These are phyloP conservation scores for Aurelia sp. DNA, from an alignment of 30 jellyfish, hydroid and myxozoan species.

Conservation along the genomic window DNA sequence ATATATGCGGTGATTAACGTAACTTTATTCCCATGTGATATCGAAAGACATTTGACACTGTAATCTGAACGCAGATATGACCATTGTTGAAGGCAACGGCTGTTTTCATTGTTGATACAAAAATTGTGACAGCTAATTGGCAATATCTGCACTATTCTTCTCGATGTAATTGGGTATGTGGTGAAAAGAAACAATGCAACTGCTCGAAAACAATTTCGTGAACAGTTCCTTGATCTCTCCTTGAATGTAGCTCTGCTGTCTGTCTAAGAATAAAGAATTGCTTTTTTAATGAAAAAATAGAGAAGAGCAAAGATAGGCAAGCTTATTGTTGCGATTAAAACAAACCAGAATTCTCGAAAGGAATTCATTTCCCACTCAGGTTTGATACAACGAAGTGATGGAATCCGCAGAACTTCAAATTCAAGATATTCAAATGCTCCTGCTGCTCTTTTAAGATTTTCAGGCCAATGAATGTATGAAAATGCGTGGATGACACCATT, in stretches of 20 bases:
- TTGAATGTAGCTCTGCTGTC: background rate
- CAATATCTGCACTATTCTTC: slow-evolving; percentile 35
- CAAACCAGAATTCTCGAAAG: slow-evolving; percentile 26
- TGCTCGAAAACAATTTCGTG: slow-evolving; percentile 22
- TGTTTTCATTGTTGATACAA: slow-evolving; percentile 16
- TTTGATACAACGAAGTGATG: slow-evolving; percentile 39
- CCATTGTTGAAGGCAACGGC: slow-evolving; percentile 28
- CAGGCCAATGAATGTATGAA: slow-evolving; percentile 50
- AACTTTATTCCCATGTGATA: background rate
- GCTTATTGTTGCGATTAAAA: slow-evolving; percentile 22
- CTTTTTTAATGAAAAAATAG: background rate
- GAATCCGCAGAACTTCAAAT: slow-evolving; percentile 41
- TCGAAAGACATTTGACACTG: slow-evolving; percentile 54
- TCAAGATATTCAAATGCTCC: slow-evolving; percentile 16
- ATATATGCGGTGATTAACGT: slow-evolving; percentile 15
- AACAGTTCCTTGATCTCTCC: background rate
- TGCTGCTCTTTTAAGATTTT: background rate
- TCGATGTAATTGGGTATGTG: slow-evolving; percentile 65
- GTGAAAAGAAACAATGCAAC: slow-evolving; percentile 57
- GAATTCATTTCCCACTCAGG: slow-evolving; percentile 24
- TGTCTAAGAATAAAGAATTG: background rate
- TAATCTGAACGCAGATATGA: slow-evolving; percentile 60
- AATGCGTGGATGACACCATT: slow-evolving; percentile 18
- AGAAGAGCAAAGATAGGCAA: slow-evolving; percentile 20
- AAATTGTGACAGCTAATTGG: slow-evolving; percentile 60